Evolutionary conservation across 1,140 invertebrate species (phyloP), one percentile per base, ranked within the genome.

Genomic region (Conus ventricosus): DNA sequence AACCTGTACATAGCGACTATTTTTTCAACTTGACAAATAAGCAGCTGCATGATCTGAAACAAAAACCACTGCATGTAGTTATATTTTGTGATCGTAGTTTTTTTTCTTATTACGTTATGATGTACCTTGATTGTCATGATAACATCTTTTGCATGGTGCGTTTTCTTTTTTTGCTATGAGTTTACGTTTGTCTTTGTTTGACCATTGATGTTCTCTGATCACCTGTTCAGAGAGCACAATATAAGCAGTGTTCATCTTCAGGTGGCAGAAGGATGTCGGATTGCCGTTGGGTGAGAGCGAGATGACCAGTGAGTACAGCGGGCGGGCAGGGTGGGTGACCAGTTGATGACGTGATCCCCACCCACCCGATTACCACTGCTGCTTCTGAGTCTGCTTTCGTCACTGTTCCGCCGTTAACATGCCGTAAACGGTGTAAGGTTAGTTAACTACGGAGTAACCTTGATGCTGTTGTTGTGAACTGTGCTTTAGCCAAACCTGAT

Each of bases 341-440:
- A 23, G 67, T 71, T 23, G 67, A 71, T 20, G 67, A 71, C 67
- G 67, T n/a, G 67, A 71, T 71, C 67, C 67, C 67, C 67, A 71
- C 67, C 67, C 67, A 71, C 67, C 67, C 67, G 67, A 71, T 71
- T 71, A 71, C 67, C 20, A 20, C 67, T 71, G 67, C 67, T 71
- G 67, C 67, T 6, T 71, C 67, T 23, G 67, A n/a, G 67, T n/a
- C 67, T 23, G 67, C 67, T 71, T 71, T 71, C 67, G 6, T 71
- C 67, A 13, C 67, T n/a, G 67, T 71, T n/a, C 67, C 23, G 67
- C 67, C 67, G 67, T 71, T 71, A 71, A 71, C 67, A 71, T 71
- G 67, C 67, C 67, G 20, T 71, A 71, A 71, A 71, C 67, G 67
- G 67, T 71, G 67, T 71, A 71, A 71, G 67, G 67, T n/a, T 71